A percentile compares a stretch with the other conserved stretches of the same genome.
These are phyloP conservation scores for Cheilinus undulatus DNA, from an alignment of 2,113 vertebrate genomes.

Conservation along the genomic window DNA sequence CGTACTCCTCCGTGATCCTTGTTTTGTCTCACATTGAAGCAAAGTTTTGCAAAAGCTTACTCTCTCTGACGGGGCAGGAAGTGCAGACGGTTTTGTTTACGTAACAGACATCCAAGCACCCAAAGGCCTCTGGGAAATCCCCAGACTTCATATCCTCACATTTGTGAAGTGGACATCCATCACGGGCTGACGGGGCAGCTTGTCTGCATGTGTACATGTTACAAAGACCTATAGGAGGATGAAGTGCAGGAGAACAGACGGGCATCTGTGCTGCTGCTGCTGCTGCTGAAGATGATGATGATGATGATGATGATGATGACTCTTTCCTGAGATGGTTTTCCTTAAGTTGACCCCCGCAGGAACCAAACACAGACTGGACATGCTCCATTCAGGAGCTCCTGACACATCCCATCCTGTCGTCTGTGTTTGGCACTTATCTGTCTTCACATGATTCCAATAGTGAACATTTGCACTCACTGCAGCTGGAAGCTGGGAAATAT, in stretches of 20 bases:
- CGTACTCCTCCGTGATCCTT: slow-evolving; percentile 71
- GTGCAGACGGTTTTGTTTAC: slow-evolving; percentile 72
- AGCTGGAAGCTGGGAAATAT: slow-evolving; percentile 48
- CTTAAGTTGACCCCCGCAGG: slow-evolving; percentile 51
- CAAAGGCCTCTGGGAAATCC: slow-evolving; percentile 78
- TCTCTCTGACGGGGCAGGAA: slow-evolving; percentile 65
- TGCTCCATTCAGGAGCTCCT: slow-evolving; percentile 25
- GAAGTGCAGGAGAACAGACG: slow-evolving; percentile 55
- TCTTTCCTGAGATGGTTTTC: slow-evolving; percentile 64
- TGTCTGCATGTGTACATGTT: slow-evolving; percentile 62
- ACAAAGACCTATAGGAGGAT: slow-evolving; percentile 30
- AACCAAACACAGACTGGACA: slow-evolving; percentile 38
- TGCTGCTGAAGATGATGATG: slow-evolving; percentile 2
- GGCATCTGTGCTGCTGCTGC: slow-evolving; percentile 54
- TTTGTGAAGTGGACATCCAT: slow-evolving; percentile 75
- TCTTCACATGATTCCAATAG: slow-evolving; percentile 70
- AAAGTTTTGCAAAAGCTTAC: slow-evolving; percentile 43
- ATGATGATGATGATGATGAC: slow-evolving; percentile 48
- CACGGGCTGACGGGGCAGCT: slow-evolving; percentile 64
- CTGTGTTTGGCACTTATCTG: slow-evolving; percentile 42
- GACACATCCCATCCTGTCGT: slow-evolving; percentile 31
- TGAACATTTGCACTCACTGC: slow-evolving; percentile 51
- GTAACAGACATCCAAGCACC: slow-evolving; percentile 70
- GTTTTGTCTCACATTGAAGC: slow-evolving; percentile 76
- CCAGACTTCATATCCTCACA: slow-evolving; percentile 74